Base-by-base conservation (phyloP, 2,113 vertebrate genomes). In the Indicator maculatus region DNA sequence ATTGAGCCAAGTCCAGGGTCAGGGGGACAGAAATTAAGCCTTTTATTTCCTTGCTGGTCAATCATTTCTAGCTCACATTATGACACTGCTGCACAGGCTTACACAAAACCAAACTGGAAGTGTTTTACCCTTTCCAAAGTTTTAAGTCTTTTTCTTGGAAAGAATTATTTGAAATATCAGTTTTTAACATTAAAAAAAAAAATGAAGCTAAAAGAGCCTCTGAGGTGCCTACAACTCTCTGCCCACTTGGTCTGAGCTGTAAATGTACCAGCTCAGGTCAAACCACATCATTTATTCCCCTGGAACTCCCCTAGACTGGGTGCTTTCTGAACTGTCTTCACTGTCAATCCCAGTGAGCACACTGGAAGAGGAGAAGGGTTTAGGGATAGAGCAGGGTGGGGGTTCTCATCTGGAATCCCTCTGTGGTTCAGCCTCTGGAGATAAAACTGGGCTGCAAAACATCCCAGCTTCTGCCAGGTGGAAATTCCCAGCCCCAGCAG, bases 281-380 rank as follows among this genome's bases (percentile, higher is more conserved):
- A 15, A 74, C 2, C 4, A 6, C 0, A 6, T 7, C 0, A 1
- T 53, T 69, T 52, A 30, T 21, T 14, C 38, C 24, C 20, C 36
- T 33, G 2, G 2, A 39, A 33, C 24, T 47, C 5, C 17, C 41
- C 36, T 41, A 70, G 74, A 63, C 5, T 0, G 5, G 23, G 41
- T 3, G 55, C 53, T 81, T 75, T 70, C 30, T 5, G 7, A 5
- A 7, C 23, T 41, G 13, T 70, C 59, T 59, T 10, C 0, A 28
- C 53, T 55, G 11, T 1, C 0, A 55, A 17, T 21, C 30, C 10
- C 18, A 28, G 18, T 13, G 30, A 66, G 41, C 39, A 44, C 23
- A 41, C 64, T 31, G 44, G 9, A 38, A 50, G 7, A 56, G 27
- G 33, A 61, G 55, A 53, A 47, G 24, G 60, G 15, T 24, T 17